Percentiles rank a stretch among this genome's conserved stretches.
These are phyloP conservation scores for Drosophila nigromelanica DNA, from an alignment of 1,140 invertebrate genomes.

Conservation along the genomic window DNA sequence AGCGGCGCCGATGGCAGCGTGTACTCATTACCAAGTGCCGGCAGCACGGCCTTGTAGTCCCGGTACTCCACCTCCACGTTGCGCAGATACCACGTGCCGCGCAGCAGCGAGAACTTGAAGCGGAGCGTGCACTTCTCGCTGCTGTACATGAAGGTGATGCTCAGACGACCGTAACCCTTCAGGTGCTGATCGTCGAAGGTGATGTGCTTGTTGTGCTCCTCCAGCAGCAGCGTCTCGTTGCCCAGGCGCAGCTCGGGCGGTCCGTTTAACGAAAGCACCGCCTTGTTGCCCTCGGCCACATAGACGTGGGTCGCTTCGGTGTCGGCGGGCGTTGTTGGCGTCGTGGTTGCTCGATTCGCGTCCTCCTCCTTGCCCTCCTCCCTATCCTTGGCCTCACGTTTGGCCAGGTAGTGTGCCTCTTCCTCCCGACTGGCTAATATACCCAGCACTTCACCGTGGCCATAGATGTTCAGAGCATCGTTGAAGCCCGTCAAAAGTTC, in stretches of 20 bases:
- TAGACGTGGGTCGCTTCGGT: constrained; percentile 70
- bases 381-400: constrained; percentile 62
- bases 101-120: constrained; percentile 70
- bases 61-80: constrained; percentile 84
- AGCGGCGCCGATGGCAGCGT: constrained; percentile 84
- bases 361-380: constrained; percentile 49
- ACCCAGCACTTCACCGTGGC: constrained; percentile 85
- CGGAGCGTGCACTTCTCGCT: constrained; percentile 69
- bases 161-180: constrained; percentile 68
- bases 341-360: constrained; percentile 33
- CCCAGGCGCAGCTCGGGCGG: constrained; percentile 62
- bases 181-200: constrained; percentile 76
- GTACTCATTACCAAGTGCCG: constrained; percentile 72
- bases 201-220: constrained; percentile 73
- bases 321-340: constrained; percentile 51
- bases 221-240: constrained; percentile 52
- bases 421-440: constrained; percentile 84
- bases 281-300: constrained; percentile 75
- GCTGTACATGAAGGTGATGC: constrained; percentile 69
- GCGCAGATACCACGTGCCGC: constrained; percentile 85
- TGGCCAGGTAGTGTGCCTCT: constrained; percentile 70
- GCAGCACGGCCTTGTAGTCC: constrained; percentile 63
- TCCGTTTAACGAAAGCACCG: constrained; percentile 68
- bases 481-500: constrained; percentile 85
- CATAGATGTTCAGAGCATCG: constrained; percentile 85